phyloP scores from a whole-genome alignment of 2,113 vertebrate species.

The Malurus cyaneus region DNA sequence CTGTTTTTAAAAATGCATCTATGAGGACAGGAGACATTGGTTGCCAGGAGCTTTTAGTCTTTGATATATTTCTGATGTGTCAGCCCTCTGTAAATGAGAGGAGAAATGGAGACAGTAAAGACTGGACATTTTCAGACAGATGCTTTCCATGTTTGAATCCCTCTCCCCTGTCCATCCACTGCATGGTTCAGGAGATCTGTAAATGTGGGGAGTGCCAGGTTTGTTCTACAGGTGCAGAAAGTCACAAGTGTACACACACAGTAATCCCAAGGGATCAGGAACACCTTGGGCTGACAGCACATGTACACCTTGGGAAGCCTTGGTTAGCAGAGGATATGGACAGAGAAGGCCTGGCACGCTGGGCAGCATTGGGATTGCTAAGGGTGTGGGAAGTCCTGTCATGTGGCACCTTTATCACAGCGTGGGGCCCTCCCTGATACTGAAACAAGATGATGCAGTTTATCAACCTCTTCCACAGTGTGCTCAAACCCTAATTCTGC shows the following conservation, averaged over 20 bases:
- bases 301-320: background rate
- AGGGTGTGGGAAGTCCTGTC: conserved; percentile 25
- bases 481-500: conserved; percentile 12
- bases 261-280: rapidly evolving
- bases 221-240: rapidly evolving
- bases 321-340: background rate
- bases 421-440: background rate
- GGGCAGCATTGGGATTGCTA: background rate
- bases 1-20: background rate
- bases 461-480: background rate
- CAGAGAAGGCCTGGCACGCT: background rate
- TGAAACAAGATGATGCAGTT: background rate
- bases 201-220: rapidly evolving
- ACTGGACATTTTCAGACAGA: background rate
- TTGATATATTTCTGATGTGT: background rate
- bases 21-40: background rate
- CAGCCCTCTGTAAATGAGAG: background rate
- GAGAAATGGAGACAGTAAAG: background rate
- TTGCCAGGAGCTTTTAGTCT: background rate
- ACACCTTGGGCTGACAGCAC: background rate
- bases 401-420: background rate
- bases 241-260: background rate
- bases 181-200: background rate
- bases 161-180: background rate
- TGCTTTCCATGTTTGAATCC: background rate